Evolutionary conservation across 2,888 invertebrate species (phyloP).

Genomic region (Mesodorylaimus sp.): DNA sequence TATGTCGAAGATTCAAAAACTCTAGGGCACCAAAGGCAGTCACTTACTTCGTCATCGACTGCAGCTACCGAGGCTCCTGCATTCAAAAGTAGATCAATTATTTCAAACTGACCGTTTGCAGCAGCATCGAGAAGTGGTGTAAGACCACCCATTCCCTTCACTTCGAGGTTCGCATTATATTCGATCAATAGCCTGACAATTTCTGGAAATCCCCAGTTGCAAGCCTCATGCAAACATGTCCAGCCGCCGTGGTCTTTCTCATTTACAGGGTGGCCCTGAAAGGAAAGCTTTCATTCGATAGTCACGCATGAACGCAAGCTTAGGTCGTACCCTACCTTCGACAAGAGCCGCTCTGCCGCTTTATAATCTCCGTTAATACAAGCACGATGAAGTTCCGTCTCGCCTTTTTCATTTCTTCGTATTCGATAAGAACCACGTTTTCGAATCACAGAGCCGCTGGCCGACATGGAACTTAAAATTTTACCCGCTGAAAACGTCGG

Average conservation of each 20-base stretch:
- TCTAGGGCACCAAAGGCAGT: too few relatives aligned
- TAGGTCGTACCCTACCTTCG: too few relatives aligned
- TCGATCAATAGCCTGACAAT: constrained; percentile 2
- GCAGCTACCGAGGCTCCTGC: too few relatives aligned
- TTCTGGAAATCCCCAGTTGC: constrained; percentile 1
- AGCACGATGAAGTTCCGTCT: constrained; percentile 8
- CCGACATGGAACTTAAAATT: too few relatives aligned
- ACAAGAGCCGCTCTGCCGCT: too few relatives aligned
- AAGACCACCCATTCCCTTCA: not conserved
- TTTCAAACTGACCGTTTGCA: not conserved
- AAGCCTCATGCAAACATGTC: constrained; percentile 10
- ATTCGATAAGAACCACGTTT: too few relatives aligned
- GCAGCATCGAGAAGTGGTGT: constrained; percentile 5
- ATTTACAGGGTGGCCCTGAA: constrained; percentile 12
- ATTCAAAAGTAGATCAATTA: too few relatives aligned
- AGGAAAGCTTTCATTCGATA: constrained; percentile 1
- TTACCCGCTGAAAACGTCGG: too few relatives aligned
- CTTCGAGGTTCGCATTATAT: not conserved
- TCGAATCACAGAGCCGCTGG: too few relatives aligned
- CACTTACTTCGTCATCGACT: too few relatives aligned
- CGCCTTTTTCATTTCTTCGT: constrained; percentile 10
- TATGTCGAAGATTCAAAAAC: too few relatives aligned
- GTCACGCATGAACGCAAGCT: not conserved
- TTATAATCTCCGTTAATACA: constrained; percentile 5
- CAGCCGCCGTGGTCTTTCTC: constrained; percentile 4